Percentiles rank a stretch among this genome's conserved stretches.
phyloP scores from a whole-genome alignment of 2,888 invertebrate species.

The Drosophila quasianomalipes region DNA sequence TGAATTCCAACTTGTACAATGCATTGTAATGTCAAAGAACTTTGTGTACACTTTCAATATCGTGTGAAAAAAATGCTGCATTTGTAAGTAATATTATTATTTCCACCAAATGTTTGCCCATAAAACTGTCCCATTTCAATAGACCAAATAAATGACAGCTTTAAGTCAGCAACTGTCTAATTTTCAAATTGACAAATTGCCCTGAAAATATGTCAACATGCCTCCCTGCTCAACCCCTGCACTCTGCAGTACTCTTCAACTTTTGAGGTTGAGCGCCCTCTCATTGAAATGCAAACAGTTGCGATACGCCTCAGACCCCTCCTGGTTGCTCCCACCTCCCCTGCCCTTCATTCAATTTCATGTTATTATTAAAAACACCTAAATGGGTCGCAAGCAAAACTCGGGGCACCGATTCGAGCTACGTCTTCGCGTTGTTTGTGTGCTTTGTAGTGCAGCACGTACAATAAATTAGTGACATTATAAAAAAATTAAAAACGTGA shows the following conservation, averaged over 20 bases:
- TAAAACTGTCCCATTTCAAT: slow-evolving; percentile 54
- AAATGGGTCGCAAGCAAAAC: slow-evolving; percentile 67
- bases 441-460: slow-evolving; percentile 77
- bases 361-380: slow-evolving; percentile 77
- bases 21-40: slow-evolving; percentile 10
- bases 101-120: slow-evolving; percentile 25
- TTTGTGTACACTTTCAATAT: slow-evolving; percentile 14
- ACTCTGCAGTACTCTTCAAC: neutral
- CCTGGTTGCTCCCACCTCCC: neutral
- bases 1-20: slow-evolving; percentile 13
- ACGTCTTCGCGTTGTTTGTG: slow-evolving; percentile 28
- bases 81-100: slow-evolving; percentile 20
- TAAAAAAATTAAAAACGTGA: slow-evolving; percentile 79
- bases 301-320: slow-evolving; percentile 28
- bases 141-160: slow-evolving; percentile 59
- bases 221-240: neutral
- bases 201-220: slow-evolving; percentile 25
- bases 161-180: slow-evolving; percentile 45
- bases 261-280: slow-evolving; percentile 32
- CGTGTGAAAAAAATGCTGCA: slow-evolving; percentile 33
- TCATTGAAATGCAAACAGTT: slow-evolving; percentile 69
- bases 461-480: slow-evolving; percentile 79
- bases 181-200: slow-evolving; percentile 60
- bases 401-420: slow-evolving; percentile 24
- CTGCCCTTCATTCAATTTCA: slow-evolving; percentile 10